Percentiles rank a stretch among this genome's conserved stretches.
phyloP scores from a whole-genome alignment of 2,113 vertebrate species.

The Lipotes vexillifer region DNA sequence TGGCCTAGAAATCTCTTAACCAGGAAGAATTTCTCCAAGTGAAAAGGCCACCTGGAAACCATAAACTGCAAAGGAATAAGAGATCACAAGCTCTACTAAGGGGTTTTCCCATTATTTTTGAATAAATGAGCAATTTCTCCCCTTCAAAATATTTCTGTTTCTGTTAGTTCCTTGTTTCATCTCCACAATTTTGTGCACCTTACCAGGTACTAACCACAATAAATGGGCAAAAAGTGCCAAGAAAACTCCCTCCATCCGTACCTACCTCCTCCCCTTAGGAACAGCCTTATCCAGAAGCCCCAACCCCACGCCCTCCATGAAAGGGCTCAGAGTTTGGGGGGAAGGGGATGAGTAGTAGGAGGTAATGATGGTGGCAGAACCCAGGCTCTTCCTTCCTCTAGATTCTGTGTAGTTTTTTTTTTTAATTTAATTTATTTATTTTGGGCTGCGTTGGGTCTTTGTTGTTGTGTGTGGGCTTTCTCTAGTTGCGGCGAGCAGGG shows the following conservation, averaged over 20 bases:
- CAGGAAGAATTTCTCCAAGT: neutral
- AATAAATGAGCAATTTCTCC: neutral
- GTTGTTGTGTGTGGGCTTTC: no score
- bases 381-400: neutral
- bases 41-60: neutral
- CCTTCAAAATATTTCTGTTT: constrained; percentile 15
- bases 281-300: neutral
- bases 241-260: neutral
- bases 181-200: neutral
- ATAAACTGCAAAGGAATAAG: neutral
- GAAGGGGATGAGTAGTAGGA: neutral
- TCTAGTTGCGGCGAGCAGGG: no score
- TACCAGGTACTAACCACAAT: neutral
- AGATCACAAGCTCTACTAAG: neutral
- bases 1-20: neutral
- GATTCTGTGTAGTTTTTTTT: neutral
- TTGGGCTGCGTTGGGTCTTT: no score
- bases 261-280: neutral
- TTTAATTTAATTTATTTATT: no score
- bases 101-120: neutral
- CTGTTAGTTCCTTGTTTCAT: neutral
- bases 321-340: neutral
- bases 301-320: neutral
- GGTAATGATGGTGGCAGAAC: neutral
- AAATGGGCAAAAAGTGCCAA: neutral